A percentile compares a stretch with the other conserved stretches of the same genome.
These are phyloP conservation scores for Phataginus tricuspis DNA, from an alignment of 2,797 vertebrate species.

Conservation along the genomic window DNA sequence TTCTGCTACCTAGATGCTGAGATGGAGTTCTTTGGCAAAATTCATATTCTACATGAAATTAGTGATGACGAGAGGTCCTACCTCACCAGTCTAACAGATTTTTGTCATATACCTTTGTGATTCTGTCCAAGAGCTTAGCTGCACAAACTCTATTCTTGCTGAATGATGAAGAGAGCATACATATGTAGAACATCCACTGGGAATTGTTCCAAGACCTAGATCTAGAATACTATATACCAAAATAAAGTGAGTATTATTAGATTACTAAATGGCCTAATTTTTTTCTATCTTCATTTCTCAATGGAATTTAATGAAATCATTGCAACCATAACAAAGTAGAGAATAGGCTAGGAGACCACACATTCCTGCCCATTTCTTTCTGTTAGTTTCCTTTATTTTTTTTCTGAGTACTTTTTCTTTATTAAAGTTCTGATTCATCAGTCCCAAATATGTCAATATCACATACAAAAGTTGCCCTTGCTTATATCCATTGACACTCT, in stretches of 20 bases:
- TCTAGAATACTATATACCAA: slow-evolving; percentile 56
- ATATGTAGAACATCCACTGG: not conserved
- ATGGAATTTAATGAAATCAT: slow-evolving; percentile 53
- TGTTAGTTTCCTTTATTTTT: not conserved
- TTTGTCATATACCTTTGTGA: not conserved
- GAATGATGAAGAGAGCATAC: slow-evolving; percentile 16
- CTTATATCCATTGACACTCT: not conserved
- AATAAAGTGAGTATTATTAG: slow-evolving; percentile 59
- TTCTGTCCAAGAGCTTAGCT: not conserved
- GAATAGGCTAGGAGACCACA: not conserved
- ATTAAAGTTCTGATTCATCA: not conserved
- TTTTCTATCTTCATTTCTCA: slow-evolving; percentile 53
- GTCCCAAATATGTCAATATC: not conserved
- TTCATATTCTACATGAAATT: slow-evolving; percentile 30
- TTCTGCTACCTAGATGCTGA: slow-evolving; percentile 9
- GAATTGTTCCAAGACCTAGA: slow-evolving; percentile 63
- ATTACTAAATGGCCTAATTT: slow-evolving; percentile 57
- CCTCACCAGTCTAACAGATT: not conserved
- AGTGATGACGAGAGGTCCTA: not conserved
- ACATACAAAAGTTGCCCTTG: not conserved
- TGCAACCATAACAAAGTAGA: slow-evolving; percentile 29
- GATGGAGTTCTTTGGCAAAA: not conserved
- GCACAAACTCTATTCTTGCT: not conserved
- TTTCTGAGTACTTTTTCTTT: not conserved
- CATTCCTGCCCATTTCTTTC: not conserved